These are phyloP conservation scores for Dolichopus griseipennis DNA, from an alignment of 2,888 invertebrate genomes.

Conservation along the genomic window DNA sequence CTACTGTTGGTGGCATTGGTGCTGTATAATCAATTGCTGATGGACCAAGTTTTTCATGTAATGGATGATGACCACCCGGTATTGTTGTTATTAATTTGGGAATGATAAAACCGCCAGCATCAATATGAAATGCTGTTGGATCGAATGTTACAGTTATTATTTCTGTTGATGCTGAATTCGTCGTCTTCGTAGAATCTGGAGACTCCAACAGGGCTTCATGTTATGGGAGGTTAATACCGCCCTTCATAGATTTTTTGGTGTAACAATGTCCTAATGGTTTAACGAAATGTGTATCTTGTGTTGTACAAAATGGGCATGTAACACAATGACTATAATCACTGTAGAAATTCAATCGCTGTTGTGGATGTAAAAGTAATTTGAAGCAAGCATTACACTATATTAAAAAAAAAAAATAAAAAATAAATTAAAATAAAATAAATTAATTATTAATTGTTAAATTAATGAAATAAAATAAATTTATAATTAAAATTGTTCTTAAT, in stretches of 20 bases:
- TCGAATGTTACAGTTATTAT: constrained; percentile 13
- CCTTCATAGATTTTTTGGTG: constrained; percentile 61
- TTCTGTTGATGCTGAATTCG: constrained; percentile 11
- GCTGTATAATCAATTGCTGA: constrained; percentile 16
- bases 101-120: constrained; percentile 1
- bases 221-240: constrained; percentile 79
- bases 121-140: constrained; percentile 19
- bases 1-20: constrained; percentile 23
- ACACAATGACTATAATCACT: constrained; percentile 90
- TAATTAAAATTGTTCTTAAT: not conserved
- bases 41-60: not conserved
- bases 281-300: constrained; percentile 88
- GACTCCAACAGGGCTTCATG: constrained; percentile 65
- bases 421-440: constrained; percentile 14
- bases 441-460: constrained; percentile 10
- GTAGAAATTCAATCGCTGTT: constrained; percentile 80
- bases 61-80: constrained; percentile 8
- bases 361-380: constrained; percentile 77
- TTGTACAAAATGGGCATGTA: constrained; percentile 85
- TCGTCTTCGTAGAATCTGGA: constrained; percentile 39
- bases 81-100: constrained; percentile 12
- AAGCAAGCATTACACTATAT: constrained; percentile 86
- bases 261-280: constrained; percentile 80
- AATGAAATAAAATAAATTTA: not conserved
- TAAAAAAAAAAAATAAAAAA: constrained; percentile 12